Conservation (phyloP, 2,113 vertebrate genomes). For the Callipepla californica region DNA sequence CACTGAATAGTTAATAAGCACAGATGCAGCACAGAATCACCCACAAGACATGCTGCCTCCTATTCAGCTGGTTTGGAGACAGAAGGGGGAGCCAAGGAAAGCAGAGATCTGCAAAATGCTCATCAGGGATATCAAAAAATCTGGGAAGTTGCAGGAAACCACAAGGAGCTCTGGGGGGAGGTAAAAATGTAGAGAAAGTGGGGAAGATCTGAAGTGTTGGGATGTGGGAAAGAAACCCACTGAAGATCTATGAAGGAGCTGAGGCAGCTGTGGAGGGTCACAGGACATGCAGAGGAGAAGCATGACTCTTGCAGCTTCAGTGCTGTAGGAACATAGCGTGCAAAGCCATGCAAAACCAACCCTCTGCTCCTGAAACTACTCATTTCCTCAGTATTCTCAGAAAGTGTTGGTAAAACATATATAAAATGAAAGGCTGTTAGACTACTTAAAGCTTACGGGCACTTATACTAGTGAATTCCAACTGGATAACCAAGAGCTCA, state of each 20-base stretch:
- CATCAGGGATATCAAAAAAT: not conserved
- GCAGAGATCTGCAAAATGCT: not conserved
- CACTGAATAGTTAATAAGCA: not conserved
- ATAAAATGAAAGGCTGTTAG: not conserved
- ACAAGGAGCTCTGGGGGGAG: not conserved
- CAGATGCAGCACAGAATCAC: slow-evolving; percentile 43
- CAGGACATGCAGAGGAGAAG: not conserved
- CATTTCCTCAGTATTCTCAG: not conserved
- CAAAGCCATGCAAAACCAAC: not conserved
- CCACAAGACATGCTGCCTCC: not conserved
- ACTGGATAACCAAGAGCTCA: no score
- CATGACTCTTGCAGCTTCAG: not conserved
- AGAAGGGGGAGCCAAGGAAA: slow-evolving; percentile 9
- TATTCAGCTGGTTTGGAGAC: slow-evolving; percentile 17
- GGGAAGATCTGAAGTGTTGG: not conserved
- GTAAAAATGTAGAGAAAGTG: not conserved
- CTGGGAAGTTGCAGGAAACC: not conserved
- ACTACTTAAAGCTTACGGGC: not conserved
- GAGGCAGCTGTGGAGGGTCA: not conserved
- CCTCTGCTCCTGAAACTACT: not conserved
- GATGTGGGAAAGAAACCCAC: not conserved
- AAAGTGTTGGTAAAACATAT: not conserved
- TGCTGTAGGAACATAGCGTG: not conserved
- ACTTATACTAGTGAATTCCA: not conserved
- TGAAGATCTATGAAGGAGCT: not conserved